Evolutionary conservation across 2,888 invertebrate species (phyloP).

Genomic region (Pheosia gnoma): DNA sequence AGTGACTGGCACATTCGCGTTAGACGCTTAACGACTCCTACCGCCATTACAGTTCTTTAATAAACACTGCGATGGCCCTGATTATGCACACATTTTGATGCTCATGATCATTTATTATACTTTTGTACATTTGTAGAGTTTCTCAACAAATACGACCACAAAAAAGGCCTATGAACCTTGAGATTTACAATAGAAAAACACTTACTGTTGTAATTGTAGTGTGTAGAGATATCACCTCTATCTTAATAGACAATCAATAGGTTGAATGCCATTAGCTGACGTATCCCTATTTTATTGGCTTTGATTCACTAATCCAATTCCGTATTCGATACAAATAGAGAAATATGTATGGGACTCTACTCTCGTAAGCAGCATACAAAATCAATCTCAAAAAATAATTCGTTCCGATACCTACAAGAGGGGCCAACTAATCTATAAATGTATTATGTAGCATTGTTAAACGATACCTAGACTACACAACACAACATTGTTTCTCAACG

Average conservation of each 20-base stretch:
- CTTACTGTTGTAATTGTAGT: not conserved
- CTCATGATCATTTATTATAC: not conserved
- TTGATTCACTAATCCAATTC: no score
- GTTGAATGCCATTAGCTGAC: no score
- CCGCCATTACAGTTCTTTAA: conserved; percentile 50
- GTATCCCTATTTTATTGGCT: no score
- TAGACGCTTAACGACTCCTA: conserved; percentile 52
- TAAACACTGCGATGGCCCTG: conserved; percentile 38
- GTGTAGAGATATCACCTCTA: not conserved
- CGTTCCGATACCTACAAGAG: no score
- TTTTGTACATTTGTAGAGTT: not conserved
- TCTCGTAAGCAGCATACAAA: no score
- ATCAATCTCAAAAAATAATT: no score
- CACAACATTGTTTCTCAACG: not conserved
- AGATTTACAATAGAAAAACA: not conserved
- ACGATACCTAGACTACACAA: not conserved
- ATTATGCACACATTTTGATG: conserved; percentile 25
- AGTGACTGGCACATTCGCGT: conserved; percentile 49
- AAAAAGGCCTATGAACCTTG: not conserved
- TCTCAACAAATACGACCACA: not conserved
- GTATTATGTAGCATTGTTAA: no score
- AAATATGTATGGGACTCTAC: no score
- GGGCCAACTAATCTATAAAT: no score
- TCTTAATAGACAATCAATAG: no score
- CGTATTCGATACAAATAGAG: no score